Evolutionary conservation across 2,797 vertebrate genomes (phyloP).

Genomic region (Antennarius maculatus): DNA sequence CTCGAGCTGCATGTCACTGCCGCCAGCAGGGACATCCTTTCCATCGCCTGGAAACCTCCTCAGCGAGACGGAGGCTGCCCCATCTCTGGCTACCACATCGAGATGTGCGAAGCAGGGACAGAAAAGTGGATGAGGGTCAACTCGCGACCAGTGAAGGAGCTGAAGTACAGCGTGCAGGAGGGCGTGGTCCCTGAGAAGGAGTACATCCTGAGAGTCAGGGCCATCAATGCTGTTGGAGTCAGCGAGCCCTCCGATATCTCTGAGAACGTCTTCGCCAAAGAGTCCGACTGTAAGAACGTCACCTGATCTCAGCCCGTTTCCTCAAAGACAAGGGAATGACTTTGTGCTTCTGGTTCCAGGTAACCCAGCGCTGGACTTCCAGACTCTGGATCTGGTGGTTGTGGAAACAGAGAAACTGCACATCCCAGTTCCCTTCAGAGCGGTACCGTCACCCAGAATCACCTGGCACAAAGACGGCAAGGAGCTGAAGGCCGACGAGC

Average conservation of each 20-base stretch:
- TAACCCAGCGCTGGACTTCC: constrained; percentile 91
- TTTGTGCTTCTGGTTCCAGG: constrained; percentile 73
- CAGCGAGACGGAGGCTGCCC: constrained; percentile 91
- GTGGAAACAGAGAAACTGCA: constrained; percentile 94
- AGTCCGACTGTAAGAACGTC: constrained; percentile 89
- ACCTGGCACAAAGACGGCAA: constrained; percentile 97
- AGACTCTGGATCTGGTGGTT: constrained; percentile 91
- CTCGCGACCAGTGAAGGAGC: constrained; percentile 95
- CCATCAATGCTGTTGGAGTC: constrained; percentile 91
- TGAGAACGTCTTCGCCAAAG: constrained; percentile 94
- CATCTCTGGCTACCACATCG: constrained; percentile 93
- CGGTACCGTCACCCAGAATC: constrained; percentile 90
- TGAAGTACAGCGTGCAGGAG: constrained; percentile 93
- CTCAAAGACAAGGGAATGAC: not conserved
- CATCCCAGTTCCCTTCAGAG: constrained; percentile 91
- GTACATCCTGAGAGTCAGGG: constrained; percentile 93
- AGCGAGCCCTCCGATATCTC: constrained; percentile 98
- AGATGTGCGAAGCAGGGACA: constrained; percentile 94
- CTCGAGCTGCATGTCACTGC: constrained; percentile 93
- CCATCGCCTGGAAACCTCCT: constrained; percentile 94
- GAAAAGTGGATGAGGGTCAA: constrained; percentile 99
- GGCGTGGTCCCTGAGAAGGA: constrained; percentile 94
- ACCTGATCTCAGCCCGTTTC: not conserved
- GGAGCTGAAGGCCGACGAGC: constrained; percentile 91
- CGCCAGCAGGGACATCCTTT: constrained; percentile 90